phyloP scores from a whole-genome alignment of 2,113 vertebrate species.

The Tenebrosternarchus preto region DNA sequence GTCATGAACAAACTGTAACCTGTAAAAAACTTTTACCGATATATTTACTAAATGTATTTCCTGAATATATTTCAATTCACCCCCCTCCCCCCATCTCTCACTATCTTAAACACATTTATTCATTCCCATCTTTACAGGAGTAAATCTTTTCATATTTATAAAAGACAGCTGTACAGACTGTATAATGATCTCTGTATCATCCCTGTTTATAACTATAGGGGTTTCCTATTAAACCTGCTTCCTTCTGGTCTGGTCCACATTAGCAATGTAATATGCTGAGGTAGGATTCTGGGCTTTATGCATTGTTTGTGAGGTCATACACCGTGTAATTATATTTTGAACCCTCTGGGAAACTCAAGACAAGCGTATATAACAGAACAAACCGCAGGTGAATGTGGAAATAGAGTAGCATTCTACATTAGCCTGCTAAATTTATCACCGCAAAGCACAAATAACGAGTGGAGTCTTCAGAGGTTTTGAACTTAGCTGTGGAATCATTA shows the following conservation, averaged over 20 bases:
- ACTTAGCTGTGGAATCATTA: not conserved
- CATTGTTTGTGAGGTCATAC: slow-evolving; percentile 55
- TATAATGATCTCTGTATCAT: not conserved
- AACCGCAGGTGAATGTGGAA: slow-evolving; percentile 23
- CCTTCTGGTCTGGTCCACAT: not conserved
- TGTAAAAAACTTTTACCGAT: too few species aligned
- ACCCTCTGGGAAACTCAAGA: slow-evolving; percentile 40
- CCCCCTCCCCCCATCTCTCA: not conserved
- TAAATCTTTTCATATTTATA: not conserved
- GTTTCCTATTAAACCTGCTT: slow-evolving; percentile 36
- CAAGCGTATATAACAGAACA: slow-evolving; percentile 47
- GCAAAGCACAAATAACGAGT: slow-evolving; percentile 18
- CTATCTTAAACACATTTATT: not conserved
- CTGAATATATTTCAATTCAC: not conserved
- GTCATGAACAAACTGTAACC: not conserved
- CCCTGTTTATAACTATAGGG: slow-evolving; percentile 5
- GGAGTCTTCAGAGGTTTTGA: not conserved
- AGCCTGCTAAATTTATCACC: slow-evolving; percentile 22
- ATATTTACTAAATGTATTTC: too few species aligned
- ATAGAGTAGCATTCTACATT: slow-evolving; percentile 21
- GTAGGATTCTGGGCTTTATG: slow-evolving; percentile 35
- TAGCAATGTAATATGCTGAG: slow-evolving; percentile 50
- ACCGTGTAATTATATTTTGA: slow-evolving; percentile 54
- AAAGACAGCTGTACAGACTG: not conserved
- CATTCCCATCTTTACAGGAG: not conserved